phyloP scores from a whole-genome alignment of 2,888 invertebrate genomes.

The Eulithis testata region DNA sequence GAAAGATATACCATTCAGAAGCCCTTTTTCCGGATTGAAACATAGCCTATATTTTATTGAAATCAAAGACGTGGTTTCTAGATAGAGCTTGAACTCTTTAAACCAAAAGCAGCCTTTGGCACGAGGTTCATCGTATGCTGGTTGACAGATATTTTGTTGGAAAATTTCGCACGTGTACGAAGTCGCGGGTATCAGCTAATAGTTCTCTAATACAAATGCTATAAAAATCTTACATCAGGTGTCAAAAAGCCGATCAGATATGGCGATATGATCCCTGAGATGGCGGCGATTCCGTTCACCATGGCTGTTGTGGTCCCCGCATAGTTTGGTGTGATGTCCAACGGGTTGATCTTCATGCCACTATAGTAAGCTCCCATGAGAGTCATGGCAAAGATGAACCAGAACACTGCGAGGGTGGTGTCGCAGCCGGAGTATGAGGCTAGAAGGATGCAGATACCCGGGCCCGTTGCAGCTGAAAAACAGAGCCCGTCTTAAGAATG shows the following conservation, averaged over 20 bases:
- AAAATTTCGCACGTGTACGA: too few species aligned
- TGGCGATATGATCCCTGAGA: conserved; percentile 86
- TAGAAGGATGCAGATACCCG: conserved; percentile 85
- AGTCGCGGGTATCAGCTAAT: too few species aligned
- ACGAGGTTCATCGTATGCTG: too few species aligned
- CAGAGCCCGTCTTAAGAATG: not conserved
- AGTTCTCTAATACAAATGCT: too few species aligned
- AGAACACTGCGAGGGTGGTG: conserved; percentile 78
- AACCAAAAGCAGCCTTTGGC: too few species aligned
- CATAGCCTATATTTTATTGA: too few species aligned
- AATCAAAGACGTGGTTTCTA: too few species aligned
- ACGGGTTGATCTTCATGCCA: conserved; percentile 87
- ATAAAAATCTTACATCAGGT: conserved; percentile 78
- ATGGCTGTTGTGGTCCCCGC: conserved; percentile 87
- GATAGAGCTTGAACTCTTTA: too few species aligned
- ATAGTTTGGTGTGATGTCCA: conserved; percentile 87
- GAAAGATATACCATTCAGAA: too few species aligned
- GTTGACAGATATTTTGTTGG: too few species aligned
- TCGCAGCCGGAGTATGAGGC: conserved; percentile 87
- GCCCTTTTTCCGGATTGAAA: too few species aligned
- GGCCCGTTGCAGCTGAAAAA: conserved; percentile 85
- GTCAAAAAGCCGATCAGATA: conserved; percentile 86
- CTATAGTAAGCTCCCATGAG: conserved; percentile 90
- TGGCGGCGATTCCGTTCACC: conserved; percentile 86
- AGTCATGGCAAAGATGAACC: conserved; percentile 87